A percentile compares a stretch with the other conserved stretches of the same genome.
Evolutionary conservation across 2,888 invertebrate species (phyloP).

Genomic region (Hemaris fuciformis): DNA sequence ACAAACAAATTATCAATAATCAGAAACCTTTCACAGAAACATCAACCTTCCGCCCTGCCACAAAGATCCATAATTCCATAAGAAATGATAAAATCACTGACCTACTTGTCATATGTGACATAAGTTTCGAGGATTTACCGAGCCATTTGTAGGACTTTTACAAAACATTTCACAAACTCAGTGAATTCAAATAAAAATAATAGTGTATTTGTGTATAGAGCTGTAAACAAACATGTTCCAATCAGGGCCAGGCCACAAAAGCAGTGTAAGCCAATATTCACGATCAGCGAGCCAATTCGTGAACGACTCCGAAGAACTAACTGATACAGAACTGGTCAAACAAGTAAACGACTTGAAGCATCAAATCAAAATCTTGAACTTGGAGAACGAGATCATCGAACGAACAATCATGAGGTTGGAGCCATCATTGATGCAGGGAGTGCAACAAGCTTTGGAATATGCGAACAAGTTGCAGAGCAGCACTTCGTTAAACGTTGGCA

Average conservation of each 20-base stretch:
- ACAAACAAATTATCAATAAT: background rate
- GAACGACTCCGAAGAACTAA: slow-evolving; percentile 51
- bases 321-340: slow-evolving; percentile 58
- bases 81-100: background rate
- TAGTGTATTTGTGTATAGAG: background rate
- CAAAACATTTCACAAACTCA: background rate
- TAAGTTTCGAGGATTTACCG: background rate
- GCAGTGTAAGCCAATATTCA: slow-evolving; percentile 54
- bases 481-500: slow-evolving; percentile 46
- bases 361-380: slow-evolving; percentile 48
- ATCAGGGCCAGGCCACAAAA: slow-evolving; percentile 37
- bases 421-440: slow-evolving; percentile 67
- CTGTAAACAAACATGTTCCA: too few relatives aligned
- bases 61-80: background rate
- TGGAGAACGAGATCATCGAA: slow-evolving; percentile 80
- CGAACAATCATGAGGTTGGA: slow-evolving; percentile 68
- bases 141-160: background rate
- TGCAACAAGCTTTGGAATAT: slow-evolving; percentile 68
- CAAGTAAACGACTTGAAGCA: slow-evolving; percentile 56
- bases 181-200: background rate
- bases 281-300: slow-evolving; percentile 50
- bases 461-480: slow-evolving; percentile 53
- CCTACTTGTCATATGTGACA: background rate
- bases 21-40: background rate
- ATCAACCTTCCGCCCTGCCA: background rate